These are phyloP conservation scores for Platysteira castanea DNA, from an alignment of 2,113 vertebrate species.

Conservation along the genomic window DNA sequence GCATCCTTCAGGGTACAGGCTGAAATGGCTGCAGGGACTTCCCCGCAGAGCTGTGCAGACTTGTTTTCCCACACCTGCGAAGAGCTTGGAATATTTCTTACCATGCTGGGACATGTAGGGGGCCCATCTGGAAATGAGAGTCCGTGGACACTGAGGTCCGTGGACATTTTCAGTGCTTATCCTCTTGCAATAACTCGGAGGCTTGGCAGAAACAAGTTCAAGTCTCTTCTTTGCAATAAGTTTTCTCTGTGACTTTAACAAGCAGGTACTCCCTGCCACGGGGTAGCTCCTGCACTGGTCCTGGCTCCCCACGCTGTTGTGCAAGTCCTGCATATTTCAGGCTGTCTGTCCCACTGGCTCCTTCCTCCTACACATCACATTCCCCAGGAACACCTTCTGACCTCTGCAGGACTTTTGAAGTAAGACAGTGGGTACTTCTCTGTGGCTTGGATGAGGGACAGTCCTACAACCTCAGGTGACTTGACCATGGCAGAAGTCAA, in stretches of 20 bases:
- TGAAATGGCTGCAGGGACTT: not conserved
- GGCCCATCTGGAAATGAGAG: rapidly evolving
- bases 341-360: not conserved
- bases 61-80: not conserved
- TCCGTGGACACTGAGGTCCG: rapidly evolving
- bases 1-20: rapidly evolving
- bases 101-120: rapidly evolving
- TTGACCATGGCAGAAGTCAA: not conserved
- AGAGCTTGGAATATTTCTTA: not conserved
- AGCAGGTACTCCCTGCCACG: not conserved
- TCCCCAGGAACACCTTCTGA: not conserved
- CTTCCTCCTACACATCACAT: not conserved
- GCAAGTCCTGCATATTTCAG: not conserved
- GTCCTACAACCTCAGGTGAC: not conserved
- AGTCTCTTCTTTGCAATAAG: not conserved
- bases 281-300: not conserved
- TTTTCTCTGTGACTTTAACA: not conserved
- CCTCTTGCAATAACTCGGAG: not conserved
- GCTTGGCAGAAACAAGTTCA: not conserved
- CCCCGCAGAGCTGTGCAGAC: not conserved
- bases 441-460: not conserved
- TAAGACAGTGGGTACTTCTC: not conserved
- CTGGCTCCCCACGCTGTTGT: rapidly evolving
- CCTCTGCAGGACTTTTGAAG: not conserved
- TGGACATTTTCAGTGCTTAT: not conserved